Base-by-base conservation (phyloP, 2,113 vertebrate genomes). In the Bubo blakistoni region DNA sequence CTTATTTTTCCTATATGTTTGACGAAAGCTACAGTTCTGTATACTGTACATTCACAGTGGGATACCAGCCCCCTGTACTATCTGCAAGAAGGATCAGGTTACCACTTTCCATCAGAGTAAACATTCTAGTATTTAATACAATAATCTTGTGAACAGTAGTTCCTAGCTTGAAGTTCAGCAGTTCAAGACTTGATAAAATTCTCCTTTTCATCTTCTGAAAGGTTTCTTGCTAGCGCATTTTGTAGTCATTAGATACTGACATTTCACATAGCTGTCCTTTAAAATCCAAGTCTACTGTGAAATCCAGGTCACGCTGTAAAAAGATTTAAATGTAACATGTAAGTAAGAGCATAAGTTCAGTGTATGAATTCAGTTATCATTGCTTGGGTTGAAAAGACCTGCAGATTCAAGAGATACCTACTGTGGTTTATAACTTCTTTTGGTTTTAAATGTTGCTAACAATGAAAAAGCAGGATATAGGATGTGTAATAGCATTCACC, bases 201-300 rank as follows among this genome's bases (percentile, higher is more conserved):
- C 91, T 85, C 94, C 26, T 55, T 92, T 94, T 55, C 54, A 30
- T 87, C 70, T 61, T 73, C 74, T 46, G 52, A 27, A 55, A 69
- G 66, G 86, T 83, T 65, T 96, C 96, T 90, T 96, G 96, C 63
- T 99, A 99, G 86, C 99, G 99, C 99, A 99, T 99, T 98, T 99
- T 99, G 98, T 99, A 99, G 98, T 99, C 99, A 62, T 99, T 99
- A 96, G 98, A 98, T 95, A 99, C 98, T 63, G 99, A 99, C 42
- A 98, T 98, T 98, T 99, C 99, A 81, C 99, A 99, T 62, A 99
- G 98, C 98, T 99, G 99, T 88, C 99, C 99, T 98, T 99, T 99
- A 97, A 99, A 99, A 98, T 99, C 99, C 98, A 99, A 97, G 96
- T 99, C 99, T 93, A 99, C 98, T 81, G 99, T 99, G 96, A 99